phyloP scores from a whole-genome alignment of 2,888 invertebrate genomes.

The Spodoptera littoralis region DNA sequence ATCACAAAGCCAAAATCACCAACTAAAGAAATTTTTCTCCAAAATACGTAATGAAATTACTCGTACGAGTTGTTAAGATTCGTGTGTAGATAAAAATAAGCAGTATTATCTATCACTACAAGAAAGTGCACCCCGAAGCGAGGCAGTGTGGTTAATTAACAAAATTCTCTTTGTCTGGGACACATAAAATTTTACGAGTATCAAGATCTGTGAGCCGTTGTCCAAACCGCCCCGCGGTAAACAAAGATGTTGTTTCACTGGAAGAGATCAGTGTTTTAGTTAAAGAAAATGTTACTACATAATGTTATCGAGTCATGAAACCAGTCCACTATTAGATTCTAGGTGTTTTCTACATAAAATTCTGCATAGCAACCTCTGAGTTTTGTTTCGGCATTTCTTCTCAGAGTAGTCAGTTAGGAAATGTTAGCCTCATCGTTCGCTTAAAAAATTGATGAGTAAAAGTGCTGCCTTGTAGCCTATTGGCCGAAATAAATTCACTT shows the following conservation, averaged over 20 bases:
- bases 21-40: slow-evolving; percentile 47
- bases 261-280: slow-evolving; percentile 43
- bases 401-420: no score
- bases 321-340: no score
- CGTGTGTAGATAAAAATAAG: slow-evolving; percentile 73
- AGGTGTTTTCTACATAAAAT: no score
- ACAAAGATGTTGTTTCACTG: slow-evolving; percentile 54
- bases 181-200: slow-evolving; percentile 88
- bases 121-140: slow-evolving; percentile 71
- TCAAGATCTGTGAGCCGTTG: slow-evolving; percentile 81
- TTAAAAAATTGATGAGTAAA: no score
- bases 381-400: no score
- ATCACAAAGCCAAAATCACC: slow-evolving; percentile 28
- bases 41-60: slow-evolving; percentile 28
- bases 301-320: no score
- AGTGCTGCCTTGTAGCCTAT: no score
- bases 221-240: slow-evolving; percentile 69
- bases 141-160: slow-evolving; percentile 82
- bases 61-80: slow-evolving; percentile 72
- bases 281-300: no score
- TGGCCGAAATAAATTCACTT: no score
- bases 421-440: no score
- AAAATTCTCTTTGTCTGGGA: slow-evolving; percentile 87
- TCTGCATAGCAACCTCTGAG: no score
- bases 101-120: slow-evolving; percentile 82